Conservation (phyloP, 2,888 invertebrate species). For the Cryptus armator region DNA sequence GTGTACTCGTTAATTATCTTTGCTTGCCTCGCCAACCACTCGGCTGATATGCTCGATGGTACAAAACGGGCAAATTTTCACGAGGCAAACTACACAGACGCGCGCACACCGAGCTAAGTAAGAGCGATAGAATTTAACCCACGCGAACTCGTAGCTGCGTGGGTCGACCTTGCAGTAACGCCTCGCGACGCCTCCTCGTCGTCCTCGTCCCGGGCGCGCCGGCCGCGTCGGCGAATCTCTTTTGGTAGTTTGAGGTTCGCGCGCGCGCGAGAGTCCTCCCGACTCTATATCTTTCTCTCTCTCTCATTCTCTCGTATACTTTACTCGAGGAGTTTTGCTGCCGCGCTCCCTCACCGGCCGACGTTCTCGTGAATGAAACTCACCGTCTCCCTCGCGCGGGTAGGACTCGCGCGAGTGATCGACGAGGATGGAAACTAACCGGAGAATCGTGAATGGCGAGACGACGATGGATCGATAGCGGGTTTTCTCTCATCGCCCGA, state of each 20-base stretch:
- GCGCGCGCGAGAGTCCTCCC: background rate
- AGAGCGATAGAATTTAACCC: constrained; percentile 45
- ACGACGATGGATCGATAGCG: constrained; percentile 39
- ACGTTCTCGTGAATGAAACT: constrained; percentile 36
- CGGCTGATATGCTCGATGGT: constrained; percentile 12
- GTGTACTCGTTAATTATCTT: constrained; percentile 38
- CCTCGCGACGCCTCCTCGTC: constrained; percentile 44
- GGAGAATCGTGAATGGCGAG: constrained; percentile 38
- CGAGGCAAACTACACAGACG: background rate
- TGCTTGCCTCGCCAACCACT: constrained; percentile 8
- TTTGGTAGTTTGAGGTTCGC: constrained; percentile 29
- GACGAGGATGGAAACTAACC: constrained; percentile 14
- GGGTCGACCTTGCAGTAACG: constrained; percentile 50
- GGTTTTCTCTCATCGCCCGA: background rate
- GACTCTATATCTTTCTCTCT: background rate
- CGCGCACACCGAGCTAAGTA: background rate
- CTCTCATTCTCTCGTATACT: background rate
- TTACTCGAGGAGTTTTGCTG: background rate
- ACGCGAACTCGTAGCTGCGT: constrained; percentile 46
- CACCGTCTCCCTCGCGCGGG: background rate
- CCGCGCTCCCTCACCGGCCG: background rate
- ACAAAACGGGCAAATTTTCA: constrained; percentile 35
- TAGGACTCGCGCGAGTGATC: constrained; percentile 6
- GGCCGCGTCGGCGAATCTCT: constrained; percentile 48
- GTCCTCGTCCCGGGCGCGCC: constrained; percentile 35